phyloP scores from a whole-genome alignment of 2,797 vertebrate species.

The Streptopelia turtur region DNA sequence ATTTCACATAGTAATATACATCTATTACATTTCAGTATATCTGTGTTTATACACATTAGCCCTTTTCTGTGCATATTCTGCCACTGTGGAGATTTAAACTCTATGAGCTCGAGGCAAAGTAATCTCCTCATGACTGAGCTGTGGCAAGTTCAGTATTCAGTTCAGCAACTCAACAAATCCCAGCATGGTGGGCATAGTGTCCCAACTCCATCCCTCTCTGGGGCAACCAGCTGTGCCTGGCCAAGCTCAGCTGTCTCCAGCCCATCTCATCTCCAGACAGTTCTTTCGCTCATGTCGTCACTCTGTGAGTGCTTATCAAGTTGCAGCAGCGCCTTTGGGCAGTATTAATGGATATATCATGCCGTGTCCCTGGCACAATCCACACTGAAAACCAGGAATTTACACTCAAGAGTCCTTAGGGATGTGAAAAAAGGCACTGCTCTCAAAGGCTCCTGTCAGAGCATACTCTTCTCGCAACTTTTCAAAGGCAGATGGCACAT shows the following conservation, averaged over 20 bases:
- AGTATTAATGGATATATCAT: neutral
- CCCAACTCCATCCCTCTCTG: rapidly evolving
- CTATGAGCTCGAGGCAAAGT: neutral
- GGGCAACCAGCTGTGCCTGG: neutral
- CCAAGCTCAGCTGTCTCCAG: neutral
- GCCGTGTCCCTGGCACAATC: neutral
- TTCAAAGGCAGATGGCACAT: neutral
- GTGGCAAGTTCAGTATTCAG: neutral
- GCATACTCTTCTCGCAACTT: neutral
- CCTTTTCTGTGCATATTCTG: neutral
- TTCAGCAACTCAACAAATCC: neutral
- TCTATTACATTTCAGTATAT: neutral
- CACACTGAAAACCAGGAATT: neutral
- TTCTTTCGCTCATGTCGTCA: neutral
- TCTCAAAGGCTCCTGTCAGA: neutral
- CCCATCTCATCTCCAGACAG: rapidly evolving
- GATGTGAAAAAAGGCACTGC: neutral
- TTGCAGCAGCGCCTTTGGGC: neutral
- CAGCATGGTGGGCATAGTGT: neutral
- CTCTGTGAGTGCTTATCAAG: neutral
- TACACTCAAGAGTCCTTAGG: neutral
- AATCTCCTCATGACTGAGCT: neutral
- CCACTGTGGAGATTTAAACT: neutral
- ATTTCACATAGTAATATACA: neutral
- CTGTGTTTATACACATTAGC: neutral